Evolutionary conservation across 2,797 vertebrate species (phyloP), one percentile per base, ranked within the genome.

Genomic region (Harpagifer antarcticus): DNA sequence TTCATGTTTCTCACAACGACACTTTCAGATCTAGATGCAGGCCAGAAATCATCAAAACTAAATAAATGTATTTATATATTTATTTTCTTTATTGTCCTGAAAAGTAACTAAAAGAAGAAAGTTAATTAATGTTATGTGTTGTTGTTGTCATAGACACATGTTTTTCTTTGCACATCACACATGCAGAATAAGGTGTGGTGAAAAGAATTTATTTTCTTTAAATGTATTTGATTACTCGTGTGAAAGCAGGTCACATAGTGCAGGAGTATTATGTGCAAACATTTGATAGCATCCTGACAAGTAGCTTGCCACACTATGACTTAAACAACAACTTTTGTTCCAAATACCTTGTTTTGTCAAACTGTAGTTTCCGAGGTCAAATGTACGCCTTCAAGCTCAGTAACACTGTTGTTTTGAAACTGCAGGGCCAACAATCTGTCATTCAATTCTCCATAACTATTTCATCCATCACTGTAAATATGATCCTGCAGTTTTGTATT

Each of bases 1-100:
- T 67, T 88, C 45, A 72, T 10, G 59, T 76, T 85, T 84, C 83
- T 77, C 50, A 57, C 67, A 40, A 54, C 33, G 27, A 45, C 45
- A 66, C 44, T 48, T n/a, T 63, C 54, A 74, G 13, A 62, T 56
- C 0, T 44, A 8, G 5, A 55, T 56, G 19, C 53, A 44, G 33
- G 40, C 19, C n/a, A 60, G 20, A 77, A 66, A 8, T 56, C 31
- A 61, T 5, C 5, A 13, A 59, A 20, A 33, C 16, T 42, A 19
- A 45, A 43, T 3, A 45, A 33, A 59, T 37, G 16, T 11, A 53
- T 43, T 54, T 48, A 14, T 49, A 13, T 7, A n/a, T 49, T 6
- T 7, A 12, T 62, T 50, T 23, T 9, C 12, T 49, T 52, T 40
- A 49, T 50, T 43, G 45, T 10, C 9, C 8, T 14, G 4, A 66